Base-by-base conservation (phyloP, 2,888 invertebrate species). In the Drosophila pseudotakahashii region DNA sequence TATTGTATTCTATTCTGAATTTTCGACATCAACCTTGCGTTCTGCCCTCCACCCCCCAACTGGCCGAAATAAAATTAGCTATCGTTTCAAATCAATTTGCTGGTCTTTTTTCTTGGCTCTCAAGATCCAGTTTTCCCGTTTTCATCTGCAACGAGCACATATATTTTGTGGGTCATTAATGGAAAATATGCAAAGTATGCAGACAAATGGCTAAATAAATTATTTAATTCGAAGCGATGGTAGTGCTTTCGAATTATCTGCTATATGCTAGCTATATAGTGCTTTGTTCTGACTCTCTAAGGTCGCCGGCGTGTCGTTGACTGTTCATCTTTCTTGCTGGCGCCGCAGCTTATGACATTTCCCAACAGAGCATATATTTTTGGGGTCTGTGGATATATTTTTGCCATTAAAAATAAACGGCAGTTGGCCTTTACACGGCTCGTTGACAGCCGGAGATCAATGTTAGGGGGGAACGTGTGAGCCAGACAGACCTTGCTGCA, bases 361-460 rank as follows among this genome's bases (percentile, higher is more conserved):
- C 68, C 45, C 52, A 54, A 71, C 66, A 47, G 23, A 51, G 47
- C 61, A 62, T 32, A 55, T 53, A 37, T 47, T 52, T 52, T 14
- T 47, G 48, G 41, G 32, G 13, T 19, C 16, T 32, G 30, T 23
- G 42, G 19, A 52, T 66, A 26, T 54, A 36, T 61, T 39, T 39
- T 50, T n/a, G 19, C 62, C 62, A 63, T 62, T 54, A 55, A 73
- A 71, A 73, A 71, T 71, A 73, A 68, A 55, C 51, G 85, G 74
- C 86, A 79, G 73, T 75, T 82, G 82, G 82, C 82, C 82, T 83
- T 79, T 85, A 47, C 78, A 73, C 76, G 76, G 79, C 77, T 66
- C 87, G 84, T 84, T 87, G 84, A 84, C 87, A 84, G 82, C 68
- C 68, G 72, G 80, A 77, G 76, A 87, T 84, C 84, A 84, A 84